Conservation (phyloP, 23 tunicate genomes). For the Diplosoma virens region DNA sequence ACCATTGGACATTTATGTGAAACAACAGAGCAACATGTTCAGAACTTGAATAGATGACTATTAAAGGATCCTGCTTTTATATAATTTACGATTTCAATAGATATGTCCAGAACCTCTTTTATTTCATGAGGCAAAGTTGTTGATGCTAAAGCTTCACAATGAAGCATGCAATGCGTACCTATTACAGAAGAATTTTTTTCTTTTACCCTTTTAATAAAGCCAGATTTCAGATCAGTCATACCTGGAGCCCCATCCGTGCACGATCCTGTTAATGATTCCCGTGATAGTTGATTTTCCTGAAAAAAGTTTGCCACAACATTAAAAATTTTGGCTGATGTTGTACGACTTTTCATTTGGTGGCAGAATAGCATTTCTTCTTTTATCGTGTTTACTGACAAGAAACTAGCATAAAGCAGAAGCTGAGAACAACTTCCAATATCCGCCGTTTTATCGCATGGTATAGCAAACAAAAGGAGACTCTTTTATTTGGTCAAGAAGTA, state of each 20-base stretch:
- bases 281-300: constrained; percentile 22
- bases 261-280: constrained; percentile 25
- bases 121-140: constrained; percentile 34
- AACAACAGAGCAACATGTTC: too few species aligned
- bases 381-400: constrained; percentile 28
- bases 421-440: constrained; percentile 36
- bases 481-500: constrained; percentile 33
- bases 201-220: constrained; percentile 35
- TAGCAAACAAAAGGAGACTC: constrained; percentile 40
- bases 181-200: constrained; percentile 25
- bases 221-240: constrained; percentile 25
- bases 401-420: constrained; percentile 34
- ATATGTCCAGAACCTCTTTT: constrained; percentile 23
- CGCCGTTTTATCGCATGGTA: constrained; percentile 24
- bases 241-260: constrained; percentile 34
- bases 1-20: too few species aligned
- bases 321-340: constrained; percentile 34
- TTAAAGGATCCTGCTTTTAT: constrained; percentile 1
- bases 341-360: constrained; percentile 31
- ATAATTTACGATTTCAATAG: too few species aligned
- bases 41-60: too few species aligned
- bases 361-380: constrained; percentile 39
- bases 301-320: constrained; percentile 30
- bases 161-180: constrained; percentile 34
- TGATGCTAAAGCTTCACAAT: constrained; percentile 37